Evolutionary conservation across 2,797 vertebrate genomes (phyloP).

Genomic region (Lutjanus argentimaculatus): DNA sequence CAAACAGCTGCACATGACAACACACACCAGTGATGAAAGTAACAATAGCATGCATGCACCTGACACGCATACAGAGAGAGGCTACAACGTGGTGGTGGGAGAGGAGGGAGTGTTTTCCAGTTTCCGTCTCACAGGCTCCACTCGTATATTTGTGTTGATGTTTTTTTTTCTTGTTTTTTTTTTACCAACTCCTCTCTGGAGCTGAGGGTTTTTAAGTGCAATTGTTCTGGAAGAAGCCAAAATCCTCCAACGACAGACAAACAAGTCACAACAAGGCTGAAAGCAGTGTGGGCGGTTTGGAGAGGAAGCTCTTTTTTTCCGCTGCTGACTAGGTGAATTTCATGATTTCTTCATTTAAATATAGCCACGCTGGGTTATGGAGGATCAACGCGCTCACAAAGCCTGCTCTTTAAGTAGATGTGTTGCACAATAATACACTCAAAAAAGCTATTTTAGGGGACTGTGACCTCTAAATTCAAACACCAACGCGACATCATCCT

Average conservation of each 20-base stretch:
- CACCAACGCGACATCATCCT: constrained; percentile 61
- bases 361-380: constrained; percentile 52
- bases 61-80: constrained; percentile 74
- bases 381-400: constrained; percentile 50
- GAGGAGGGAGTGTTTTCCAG: constrained; percentile 43
- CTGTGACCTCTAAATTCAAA: constrained; percentile 59
- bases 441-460: constrained; percentile 48
- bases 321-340: constrained; percentile 81
- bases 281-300: constrained; percentile 78
- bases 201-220: constrained; percentile 68
- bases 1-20: constrained; percentile 85
- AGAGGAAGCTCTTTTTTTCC: constrained; percentile 74
- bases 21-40: constrained; percentile 76
- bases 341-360: constrained; percentile 76
- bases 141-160: constrained; percentile 48
- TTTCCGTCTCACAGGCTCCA: constrained; percentile 54
- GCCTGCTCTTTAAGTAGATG: constrained; percentile 41
- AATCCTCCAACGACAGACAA: constrained; percentile 81
- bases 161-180: constrained; percentile 51
- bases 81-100: constrained; percentile 18
- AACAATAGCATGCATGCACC: constrained; percentile 74
- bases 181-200: constrained; percentile 72
- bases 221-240: constrained; percentile 77
- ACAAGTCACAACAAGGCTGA: constrained; percentile 84
- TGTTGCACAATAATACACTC: constrained; percentile 47